Conservation (phyloP, 2,113 vertebrate genomes). For the Thalassoma bifasciatum region DNA sequence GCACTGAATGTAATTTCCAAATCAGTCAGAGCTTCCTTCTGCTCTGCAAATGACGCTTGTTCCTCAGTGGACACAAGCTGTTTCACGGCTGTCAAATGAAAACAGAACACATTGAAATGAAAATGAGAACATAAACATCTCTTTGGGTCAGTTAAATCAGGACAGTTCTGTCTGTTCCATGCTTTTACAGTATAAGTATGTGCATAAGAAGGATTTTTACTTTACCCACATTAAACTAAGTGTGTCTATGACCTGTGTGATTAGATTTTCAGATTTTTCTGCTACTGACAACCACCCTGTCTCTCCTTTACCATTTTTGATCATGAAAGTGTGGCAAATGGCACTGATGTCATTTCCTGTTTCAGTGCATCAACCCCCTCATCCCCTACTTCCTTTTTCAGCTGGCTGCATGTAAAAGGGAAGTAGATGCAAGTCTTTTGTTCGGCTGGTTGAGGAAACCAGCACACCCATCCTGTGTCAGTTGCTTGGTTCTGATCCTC, state of each 20-base stretch:
- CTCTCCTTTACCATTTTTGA: constrained; percentile 28
- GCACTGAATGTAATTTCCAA: constrained; percentile 18
- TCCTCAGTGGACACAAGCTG: not conserved
- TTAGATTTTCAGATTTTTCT: not conserved
- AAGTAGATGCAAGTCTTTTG: constrained; percentile 75
- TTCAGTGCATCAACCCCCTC: constrained; percentile 20
- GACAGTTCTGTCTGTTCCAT: not conserved
- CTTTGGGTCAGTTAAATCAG: not conserved
- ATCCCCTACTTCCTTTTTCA: constrained; percentile 76
- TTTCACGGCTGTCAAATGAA: constrained; percentile 3
- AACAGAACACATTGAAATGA: not conserved
- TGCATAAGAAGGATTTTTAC: constrained; percentile 10
- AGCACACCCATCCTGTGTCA: constrained; percentile 82
- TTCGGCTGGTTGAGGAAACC: constrained; percentile 74
- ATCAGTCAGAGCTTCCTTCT: constrained; percentile 15
- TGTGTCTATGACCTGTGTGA: not conserved
- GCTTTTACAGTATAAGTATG: not conserved
- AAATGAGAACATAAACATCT: not conserved
- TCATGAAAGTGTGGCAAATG: constrained; percentile 35
- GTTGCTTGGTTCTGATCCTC: constrained; percentile 30
- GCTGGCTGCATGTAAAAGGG: constrained; percentile 63
- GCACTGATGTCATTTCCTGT: constrained; percentile 79
- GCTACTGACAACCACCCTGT: not conserved
- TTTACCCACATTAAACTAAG: not conserved
- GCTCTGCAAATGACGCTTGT: not conserved